Evolutionary conservation across 2,888 invertebrate species (phyloP).

Genomic region (Hedychridium roseum): DNA sequence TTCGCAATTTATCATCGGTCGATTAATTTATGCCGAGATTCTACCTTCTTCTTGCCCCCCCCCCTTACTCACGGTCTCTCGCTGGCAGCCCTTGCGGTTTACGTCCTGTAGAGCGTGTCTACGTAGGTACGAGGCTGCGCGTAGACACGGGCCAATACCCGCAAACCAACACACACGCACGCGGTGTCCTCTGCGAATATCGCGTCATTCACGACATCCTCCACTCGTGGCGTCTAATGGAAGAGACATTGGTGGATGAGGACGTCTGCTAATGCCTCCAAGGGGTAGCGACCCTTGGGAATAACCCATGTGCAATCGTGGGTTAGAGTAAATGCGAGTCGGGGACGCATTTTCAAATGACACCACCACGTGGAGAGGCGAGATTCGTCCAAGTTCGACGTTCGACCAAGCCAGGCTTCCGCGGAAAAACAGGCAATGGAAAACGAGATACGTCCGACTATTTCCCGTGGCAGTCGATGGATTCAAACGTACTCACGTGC

Average conservation of each 20-base stretch:
- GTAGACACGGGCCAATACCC: too few relatives aligned
- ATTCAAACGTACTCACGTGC: neutral
- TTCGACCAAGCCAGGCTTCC: too few relatives aligned
- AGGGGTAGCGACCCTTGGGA: too few relatives aligned
- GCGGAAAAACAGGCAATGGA: neutral
- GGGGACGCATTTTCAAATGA: too few relatives aligned
- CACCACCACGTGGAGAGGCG: too few relatives aligned
- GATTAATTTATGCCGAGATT: constrained; percentile 55
- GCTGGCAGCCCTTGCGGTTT: neutral
- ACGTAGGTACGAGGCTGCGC: too few relatives aligned
- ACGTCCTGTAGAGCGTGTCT: neutral
- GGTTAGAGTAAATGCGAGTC: too few relatives aligned
- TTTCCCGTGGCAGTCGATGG: neutral
- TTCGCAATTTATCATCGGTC: constrained; percentile 56
- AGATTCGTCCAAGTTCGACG: too few relatives aligned
- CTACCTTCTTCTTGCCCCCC: constrained; percentile 14
- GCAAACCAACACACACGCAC: too few relatives aligned
- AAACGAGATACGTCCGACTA: neutral
- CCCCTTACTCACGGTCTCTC: constrained; percentile 1
- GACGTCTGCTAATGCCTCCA: constrained; percentile 16
- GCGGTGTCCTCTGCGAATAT: constrained; percentile 8
- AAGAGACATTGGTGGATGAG: constrained; percentile 15
- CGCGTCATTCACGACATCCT: constrained; percentile 12
- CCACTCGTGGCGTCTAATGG: constrained; percentile 17
- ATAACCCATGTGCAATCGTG: too few relatives aligned